Percentiles rank a stretch among this genome's conserved stretches.
phyloP scores from a whole-genome alignment of 2,797 vertebrate species.

The Eulemur coronatus region DNA sequence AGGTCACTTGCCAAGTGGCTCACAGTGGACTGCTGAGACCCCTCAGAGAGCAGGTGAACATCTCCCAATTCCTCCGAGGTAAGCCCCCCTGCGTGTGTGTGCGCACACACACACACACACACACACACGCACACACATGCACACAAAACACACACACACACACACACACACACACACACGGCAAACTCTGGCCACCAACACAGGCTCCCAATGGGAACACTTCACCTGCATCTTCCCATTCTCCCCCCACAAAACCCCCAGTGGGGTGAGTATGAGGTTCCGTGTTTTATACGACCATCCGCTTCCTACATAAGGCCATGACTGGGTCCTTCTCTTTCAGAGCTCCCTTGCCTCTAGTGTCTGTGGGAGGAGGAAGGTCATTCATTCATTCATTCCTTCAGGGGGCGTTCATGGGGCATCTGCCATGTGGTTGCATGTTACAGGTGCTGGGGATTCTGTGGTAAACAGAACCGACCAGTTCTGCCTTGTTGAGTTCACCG shows the following conservation, averaged over 20 bases:
- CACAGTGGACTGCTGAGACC: neutral
- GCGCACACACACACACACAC: too few relatives aligned
- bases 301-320: neutral
- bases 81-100: neutral
- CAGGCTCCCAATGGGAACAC: neutral
- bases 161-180: neutral
- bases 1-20: constrained; percentile 42
- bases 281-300: neutral
- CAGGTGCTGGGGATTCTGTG: neutral
- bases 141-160: too few relatives aligned
- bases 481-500: neutral
- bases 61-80: constrained; percentile 66
- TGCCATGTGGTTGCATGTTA: neutral
- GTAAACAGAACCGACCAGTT: neutral
- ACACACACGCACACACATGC: too few relatives aligned
- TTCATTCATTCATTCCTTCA: neutral
- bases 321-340: neutral
- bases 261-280: neutral
- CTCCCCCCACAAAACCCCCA: neutral
- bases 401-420: neutral
- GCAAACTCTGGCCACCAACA: neutral
- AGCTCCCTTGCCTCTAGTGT: neutral
- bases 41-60: neutral
- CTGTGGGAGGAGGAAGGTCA: neutral
- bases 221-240: neutral